Evolutionary conservation across 2,888 invertebrate genomes (phyloP).

Genomic region (Ichneumon xanthorius): DNA sequence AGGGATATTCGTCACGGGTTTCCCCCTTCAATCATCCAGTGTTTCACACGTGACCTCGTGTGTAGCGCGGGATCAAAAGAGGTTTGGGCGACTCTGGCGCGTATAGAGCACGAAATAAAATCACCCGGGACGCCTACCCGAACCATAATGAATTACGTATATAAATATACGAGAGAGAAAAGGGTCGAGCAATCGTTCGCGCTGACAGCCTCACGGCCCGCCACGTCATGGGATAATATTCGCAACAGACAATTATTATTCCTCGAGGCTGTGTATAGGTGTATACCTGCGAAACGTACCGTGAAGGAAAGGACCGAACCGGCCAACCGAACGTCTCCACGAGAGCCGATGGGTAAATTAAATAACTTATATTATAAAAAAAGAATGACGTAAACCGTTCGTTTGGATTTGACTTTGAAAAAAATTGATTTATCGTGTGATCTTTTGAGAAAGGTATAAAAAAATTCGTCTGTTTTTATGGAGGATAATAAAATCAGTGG

Average conservation of each 20-base stretch:
- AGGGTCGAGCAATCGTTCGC: constrained; percentile 58
- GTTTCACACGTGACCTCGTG: constrained; percentile 53
- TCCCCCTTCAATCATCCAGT: constrained; percentile 57
- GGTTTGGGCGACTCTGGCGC: constrained; percentile 34
- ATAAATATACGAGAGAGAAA: constrained; percentile 29
- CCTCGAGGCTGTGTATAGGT: constrained; percentile 48
- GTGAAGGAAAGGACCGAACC: neutral
- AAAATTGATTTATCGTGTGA: neutral
- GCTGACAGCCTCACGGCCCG: constrained; percentile 50
- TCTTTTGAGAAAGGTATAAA: no score
- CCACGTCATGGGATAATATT: constrained; percentile 62
- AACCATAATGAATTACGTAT: constrained; percentile 63
- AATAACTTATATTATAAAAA: neutral
- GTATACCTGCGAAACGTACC: constrained; percentile 7
- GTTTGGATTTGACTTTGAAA: neutral
- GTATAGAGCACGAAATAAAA: constrained; percentile 50
- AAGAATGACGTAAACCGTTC: neutral
- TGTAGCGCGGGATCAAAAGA: constrained; percentile 43
- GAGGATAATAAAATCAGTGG: no score
- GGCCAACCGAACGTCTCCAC: neutral
- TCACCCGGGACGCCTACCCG: constrained; percentile 45
- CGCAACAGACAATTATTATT: constrained; percentile 65
- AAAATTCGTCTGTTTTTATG: no score
- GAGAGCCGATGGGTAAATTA: constrained; percentile 4
- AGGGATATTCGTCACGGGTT: constrained; percentile 60